These are phyloP conservation scores for Zonotrichia leucophrys DNA, from an alignment of 2,113 vertebrate species.

Conservation along the genomic window DNA sequence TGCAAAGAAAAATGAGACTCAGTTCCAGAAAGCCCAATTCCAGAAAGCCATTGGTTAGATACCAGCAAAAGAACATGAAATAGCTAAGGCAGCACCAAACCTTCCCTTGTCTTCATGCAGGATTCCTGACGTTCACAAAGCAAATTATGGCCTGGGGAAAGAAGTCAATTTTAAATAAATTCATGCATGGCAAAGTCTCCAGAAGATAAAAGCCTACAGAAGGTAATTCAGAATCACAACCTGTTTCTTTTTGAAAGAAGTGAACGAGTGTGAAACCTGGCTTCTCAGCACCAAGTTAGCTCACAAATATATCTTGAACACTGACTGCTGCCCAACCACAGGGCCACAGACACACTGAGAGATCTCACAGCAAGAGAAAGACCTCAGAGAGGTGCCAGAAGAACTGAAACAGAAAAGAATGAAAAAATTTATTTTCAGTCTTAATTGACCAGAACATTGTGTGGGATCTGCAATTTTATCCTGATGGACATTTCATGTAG, in stretches of 20 bases:
- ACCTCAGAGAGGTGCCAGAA: background rate
- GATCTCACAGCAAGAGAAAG: background rate
- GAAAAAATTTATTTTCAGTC: background rate
- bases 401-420: background rate
- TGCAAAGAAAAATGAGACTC: background rate
- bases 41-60: background rate
- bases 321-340: background rate
- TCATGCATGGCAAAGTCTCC: background rate
- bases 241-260: background rate
- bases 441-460: background rate
- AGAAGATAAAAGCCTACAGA: background rate
- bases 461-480: background rate
- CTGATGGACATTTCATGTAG: background rate
- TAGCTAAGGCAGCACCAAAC: background rate
- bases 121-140: background rate
- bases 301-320: background rate
- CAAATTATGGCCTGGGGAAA: background rate
- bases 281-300: background rate
- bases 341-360: background rate
- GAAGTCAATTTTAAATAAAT: background rate
- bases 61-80: background rate
- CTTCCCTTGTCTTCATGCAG: background rate
- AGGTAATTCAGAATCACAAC: background rate
- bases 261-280: background rate
- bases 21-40: background rate